Evolutionary conservation across 2,113 vertebrate species (phyloP).

Genomic region (Gallinago undulata): DNA sequence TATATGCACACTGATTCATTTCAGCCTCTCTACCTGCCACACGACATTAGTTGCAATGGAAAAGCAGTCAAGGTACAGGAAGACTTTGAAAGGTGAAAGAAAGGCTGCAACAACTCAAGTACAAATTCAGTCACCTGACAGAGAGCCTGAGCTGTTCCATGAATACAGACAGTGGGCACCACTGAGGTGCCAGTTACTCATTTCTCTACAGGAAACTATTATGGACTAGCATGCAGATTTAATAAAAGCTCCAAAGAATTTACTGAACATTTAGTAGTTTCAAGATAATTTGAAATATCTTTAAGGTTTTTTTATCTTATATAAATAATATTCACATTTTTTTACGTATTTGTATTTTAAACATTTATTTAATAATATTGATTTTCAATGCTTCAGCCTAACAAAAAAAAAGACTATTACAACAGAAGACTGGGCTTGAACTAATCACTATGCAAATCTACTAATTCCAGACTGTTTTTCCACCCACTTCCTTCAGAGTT

Average conservation of each 20-base stretch:
- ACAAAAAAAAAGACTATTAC: background rate
- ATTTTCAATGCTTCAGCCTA: background rate
- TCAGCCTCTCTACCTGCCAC: background rate
- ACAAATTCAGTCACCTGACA: background rate
- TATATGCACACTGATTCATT: rapidly evolving
- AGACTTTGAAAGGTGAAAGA: background rate
- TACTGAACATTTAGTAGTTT: background rate
- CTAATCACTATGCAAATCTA: background rate
- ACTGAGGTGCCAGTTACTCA: background rate
- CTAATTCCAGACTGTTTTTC: background rate
- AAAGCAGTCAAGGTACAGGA: background rate
- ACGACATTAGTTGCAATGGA: background rate
- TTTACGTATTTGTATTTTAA: background rate
- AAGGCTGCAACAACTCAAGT: background rate
- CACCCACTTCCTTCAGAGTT: background rate
- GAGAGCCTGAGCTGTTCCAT: background rate
- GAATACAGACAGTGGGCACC: background rate
- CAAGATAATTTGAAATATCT: background rate
- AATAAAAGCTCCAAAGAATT: background rate
- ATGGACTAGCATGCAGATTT: background rate
- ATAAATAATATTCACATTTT: background rate
- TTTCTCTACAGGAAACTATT: background rate
- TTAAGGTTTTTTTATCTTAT: background rate
- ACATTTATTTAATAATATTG: background rate
- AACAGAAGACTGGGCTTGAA: background rate